These are phyloP conservation scores for Pagrus major DNA, from an alignment of 2,113 vertebrate species.

Conservation along the genomic window DNA sequence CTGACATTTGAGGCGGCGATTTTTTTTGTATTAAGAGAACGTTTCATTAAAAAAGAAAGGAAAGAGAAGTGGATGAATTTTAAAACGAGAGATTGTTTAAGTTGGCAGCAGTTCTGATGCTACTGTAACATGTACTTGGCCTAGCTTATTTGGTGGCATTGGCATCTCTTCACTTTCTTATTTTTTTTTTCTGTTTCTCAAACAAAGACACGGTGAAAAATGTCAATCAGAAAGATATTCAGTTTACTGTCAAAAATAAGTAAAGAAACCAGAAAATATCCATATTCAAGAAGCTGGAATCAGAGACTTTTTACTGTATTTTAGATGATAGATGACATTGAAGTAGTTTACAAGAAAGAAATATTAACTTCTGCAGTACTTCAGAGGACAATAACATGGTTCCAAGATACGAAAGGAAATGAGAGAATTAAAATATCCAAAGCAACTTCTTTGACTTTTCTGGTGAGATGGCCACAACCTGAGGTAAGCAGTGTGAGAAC, in stretches of 20 bases:
- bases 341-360: background rate
- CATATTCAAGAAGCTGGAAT: too few species aligned
- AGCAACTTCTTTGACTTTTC: conserved; percentile 21
- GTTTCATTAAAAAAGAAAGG: conserved; percentile 41
- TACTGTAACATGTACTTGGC: conserved; percentile 23
- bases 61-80: conserved; percentile 2
- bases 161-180: background rate
- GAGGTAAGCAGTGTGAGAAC: conserved; percentile 38
- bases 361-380: background rate
- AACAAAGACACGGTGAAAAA: background rate
- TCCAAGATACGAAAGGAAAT: background rate
- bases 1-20: conserved; percentile 43
- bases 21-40: conserved; percentile 36
- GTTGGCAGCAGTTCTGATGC: conserved; percentile 8
- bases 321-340: background rate
- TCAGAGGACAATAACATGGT: background rate
- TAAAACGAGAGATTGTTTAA: background rate
- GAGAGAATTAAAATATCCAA: conserved; percentile 1
- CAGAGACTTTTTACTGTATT: too few species aligned
- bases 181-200: background rate
- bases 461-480: conserved; percentile 14
- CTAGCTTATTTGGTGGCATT: conserved; percentile 4
- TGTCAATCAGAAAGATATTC: too few species aligned
- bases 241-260: too few species aligned
- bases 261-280: too few species aligned